A percentile compares a stretch with the other conserved stretches of the same genome.
Evolutionary conservation across 92 coral and sea anemone genomes (phyloP).

Genomic region (Bergia sp.): DNA sequence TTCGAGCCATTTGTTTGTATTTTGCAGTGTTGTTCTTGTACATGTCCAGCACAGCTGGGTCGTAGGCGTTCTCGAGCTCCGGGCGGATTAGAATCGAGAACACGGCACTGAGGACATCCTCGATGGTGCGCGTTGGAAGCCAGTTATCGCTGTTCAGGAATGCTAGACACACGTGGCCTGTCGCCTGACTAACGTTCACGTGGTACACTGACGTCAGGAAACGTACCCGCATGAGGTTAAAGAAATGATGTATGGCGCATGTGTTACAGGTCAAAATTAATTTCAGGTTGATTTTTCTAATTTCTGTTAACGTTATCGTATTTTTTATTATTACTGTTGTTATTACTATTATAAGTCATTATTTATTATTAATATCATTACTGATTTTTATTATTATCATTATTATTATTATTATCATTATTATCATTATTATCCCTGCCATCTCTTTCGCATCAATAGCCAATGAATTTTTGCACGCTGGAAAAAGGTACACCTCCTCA

Average conservation of each 20-base stretch:
- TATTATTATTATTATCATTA: too few relatives aligned
- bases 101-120: conserved; percentile 73
- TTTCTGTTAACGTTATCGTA: too few relatives aligned
- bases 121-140: conserved; percentile 78
- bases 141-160: conserved; percentile 66
- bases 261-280: too few relatives aligned
- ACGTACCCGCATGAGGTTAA: conserved; percentile 53
- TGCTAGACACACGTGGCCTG: conserved; percentile 86
- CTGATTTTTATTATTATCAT: too few relatives aligned
- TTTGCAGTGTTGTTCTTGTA: conserved; percentile 34
- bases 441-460: too few relatives aligned
- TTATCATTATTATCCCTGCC: too few relatives aligned
- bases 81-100: conserved; percentile 77
- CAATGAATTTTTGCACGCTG: too few relatives aligned
- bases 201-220: conserved; percentile 78
- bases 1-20: conserved; percentile 65
- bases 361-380: too few relatives aligned
- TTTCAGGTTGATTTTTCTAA: too few relatives aligned
- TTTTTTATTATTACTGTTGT: too few relatives aligned
- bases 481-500: too few relatives aligned
- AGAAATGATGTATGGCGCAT: neutral
- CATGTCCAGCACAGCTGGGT: conserved; percentile 54
- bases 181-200: conserved; percentile 71
- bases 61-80: conserved; percentile 66
- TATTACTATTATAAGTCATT: too few relatives aligned